These are phyloP conservation scores for Epizoanthus stellaris DNA, from an alignment of 92 coral and sea anemone species.

Conservation along the genomic window DNA sequence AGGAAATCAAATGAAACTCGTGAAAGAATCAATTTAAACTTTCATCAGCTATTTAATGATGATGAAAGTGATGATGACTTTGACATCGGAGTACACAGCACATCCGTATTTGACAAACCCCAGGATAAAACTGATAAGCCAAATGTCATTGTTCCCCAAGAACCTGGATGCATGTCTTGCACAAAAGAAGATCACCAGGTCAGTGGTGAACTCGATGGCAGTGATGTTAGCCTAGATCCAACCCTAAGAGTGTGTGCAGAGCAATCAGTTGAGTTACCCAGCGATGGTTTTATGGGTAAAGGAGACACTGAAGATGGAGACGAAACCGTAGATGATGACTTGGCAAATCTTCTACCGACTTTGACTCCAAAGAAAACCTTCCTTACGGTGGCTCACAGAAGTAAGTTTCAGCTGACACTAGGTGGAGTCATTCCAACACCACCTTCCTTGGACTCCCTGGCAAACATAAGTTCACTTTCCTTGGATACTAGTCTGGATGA, in stretches of 20 bases:
- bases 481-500: conserved; percentile 20
- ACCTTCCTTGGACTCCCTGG: conserved; percentile 75
- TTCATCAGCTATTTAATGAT: conserved; percentile 17
- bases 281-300: background rate
- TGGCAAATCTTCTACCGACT: conserved; percentile 48
- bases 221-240: conserved; percentile 1
- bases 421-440: conserved; percentile 67
- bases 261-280: background rate
- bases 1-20: conserved; percentile 34
- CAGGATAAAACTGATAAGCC: background rate
- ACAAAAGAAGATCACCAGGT: background rate
- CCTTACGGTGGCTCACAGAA: conserved; percentile 7
- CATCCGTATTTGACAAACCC: conserved; percentile 30
- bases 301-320: conserved; percentile 2
- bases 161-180: background rate
- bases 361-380: conserved; percentile 10
- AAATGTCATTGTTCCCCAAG: background rate
- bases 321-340: background rate
- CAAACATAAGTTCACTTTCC: conserved; percentile 55
- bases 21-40: conserved; percentile 14
- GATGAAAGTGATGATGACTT: conserved; percentile 37
- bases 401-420: background rate
- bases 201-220: background rate
- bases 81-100: conserved; percentile 21
- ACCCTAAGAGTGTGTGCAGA: background rate